These are phyloP conservation scores for Palythoa heliodiscus DNA, from an alignment of 92 coral and sea anemone species.

Conservation along the genomic window DNA sequence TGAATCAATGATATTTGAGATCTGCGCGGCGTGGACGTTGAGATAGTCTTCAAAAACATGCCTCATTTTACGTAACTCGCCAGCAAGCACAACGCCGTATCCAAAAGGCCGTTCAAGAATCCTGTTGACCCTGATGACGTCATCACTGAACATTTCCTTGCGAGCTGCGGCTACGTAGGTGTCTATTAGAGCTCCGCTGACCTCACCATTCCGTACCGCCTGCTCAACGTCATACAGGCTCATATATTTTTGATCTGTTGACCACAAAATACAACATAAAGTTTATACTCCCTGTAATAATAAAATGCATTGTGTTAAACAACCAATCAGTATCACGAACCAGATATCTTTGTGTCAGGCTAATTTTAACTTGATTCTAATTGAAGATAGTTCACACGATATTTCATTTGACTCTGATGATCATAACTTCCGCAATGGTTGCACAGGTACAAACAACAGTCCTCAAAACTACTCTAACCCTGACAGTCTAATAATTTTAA, in stretches of 20 bases:
- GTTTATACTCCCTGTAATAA: no score
- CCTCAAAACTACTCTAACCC: no score
- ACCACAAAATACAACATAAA: background rate
- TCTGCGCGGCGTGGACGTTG: constrained; percentile 46
- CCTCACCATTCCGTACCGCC: constrained; percentile 61
- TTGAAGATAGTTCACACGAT: no score
- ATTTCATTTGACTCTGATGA: no score
- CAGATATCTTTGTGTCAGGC: no score
- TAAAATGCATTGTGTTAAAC: no score
- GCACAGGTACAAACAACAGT: no score
- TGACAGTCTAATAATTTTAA: no score
- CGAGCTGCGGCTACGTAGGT: constrained; percentile 77
- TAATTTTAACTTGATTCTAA: no score
- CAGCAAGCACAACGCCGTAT: constrained; percentile 73
- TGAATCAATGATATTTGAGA: constrained; percentile 45
- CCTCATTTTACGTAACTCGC: constrained; percentile 50
- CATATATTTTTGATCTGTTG: constrained; percentile 51
- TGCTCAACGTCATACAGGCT: constrained; percentile 55
- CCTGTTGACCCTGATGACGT: constrained; percentile 51
- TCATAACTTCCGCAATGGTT: no score
- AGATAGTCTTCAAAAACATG: constrained; percentile 60
- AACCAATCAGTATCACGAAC: no score
- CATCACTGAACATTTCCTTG: constrained; percentile 61
- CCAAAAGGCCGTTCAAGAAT: constrained; percentile 62
- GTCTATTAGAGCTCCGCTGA: constrained; percentile 81